Base-by-base conservation (phyloP, 2,797 vertebrate genomes). In the Sphaeramia orbicularis region DNA sequence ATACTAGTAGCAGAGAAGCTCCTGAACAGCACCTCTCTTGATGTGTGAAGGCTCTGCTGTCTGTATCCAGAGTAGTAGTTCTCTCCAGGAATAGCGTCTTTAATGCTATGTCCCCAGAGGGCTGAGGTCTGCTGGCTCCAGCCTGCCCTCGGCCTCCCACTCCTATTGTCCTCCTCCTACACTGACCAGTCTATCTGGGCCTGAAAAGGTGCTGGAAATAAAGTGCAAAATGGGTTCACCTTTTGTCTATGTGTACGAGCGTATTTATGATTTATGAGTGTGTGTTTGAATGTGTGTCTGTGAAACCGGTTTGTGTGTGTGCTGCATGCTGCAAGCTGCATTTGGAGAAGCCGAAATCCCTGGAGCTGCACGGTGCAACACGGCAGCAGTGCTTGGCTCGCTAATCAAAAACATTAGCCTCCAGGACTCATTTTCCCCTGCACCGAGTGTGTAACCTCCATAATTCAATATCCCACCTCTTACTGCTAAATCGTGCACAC, bases 361-460 rank as follows among this genome's bases (percentile, higher is more conserved):
- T 59, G 75, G 87, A 88, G 89, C 78, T 52, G 30, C 45, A 13
- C 15, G 18, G 62, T 52, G 76, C 81, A 81, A 83, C 85, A 50
- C 65, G 15, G 81, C 57, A 40, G 67, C 41, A 48, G 71, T 47
- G 80, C 83, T 84, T 35, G 62, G 78, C 74, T 81, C 51, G 60
- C 89, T 92, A 90, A 91, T 93, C 91, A 91, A 88, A 90, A 91
- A 90, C 88, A 91, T 91, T 89, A 90, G 80, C 81, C 85, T 85
- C 57, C 65, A 71, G 84, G 79, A 83, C 82, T 90, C 81, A 79
- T 89, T 92, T 87, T 84, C 80, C 77, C 78, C 66, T 9, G 76
- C 83, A 82, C 76, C 71, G 82, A 88, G 78, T 80, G 82, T 79
- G 78, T 81, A 85, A 89, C 89, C 84, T 80, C 84, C 78, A 84